Evolutionary conservation across 2,888 invertebrate genomes (phyloP).

Genomic region (Hypselothyrea guttata): DNA sequence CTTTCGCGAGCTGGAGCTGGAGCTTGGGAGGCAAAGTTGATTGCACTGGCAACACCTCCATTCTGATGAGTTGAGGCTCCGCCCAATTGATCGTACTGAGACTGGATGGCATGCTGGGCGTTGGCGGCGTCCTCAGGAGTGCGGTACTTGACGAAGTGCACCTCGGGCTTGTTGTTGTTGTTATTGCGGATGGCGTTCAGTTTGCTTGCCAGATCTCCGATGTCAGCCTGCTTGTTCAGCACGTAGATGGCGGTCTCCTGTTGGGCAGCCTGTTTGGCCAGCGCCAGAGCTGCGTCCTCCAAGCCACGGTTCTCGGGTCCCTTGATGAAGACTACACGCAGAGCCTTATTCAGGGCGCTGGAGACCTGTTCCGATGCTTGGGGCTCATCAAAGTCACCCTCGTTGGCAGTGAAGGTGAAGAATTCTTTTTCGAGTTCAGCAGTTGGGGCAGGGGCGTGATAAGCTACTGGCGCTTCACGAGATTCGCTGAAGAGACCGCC

Average conservation of each 20-base stretch:
- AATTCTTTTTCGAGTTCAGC: constrained; percentile 74
- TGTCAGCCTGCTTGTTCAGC: constrained; percentile 70
- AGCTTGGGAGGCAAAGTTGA: constrained; percentile 61
- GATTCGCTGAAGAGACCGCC: constrained; percentile 14
- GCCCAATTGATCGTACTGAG: constrained; percentile 62
- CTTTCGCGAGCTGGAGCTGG: constrained; percentile 26
- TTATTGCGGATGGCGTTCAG: constrained; percentile 55
- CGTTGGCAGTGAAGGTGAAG: constrained; percentile 74
- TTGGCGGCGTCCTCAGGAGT: constrained; percentile 65
- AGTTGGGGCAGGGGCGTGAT: constrained; percentile 36
- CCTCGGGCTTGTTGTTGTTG: constrained; percentile 66
- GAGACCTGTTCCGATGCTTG: constrained; percentile 49
- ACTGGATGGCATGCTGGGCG: constrained; percentile 59
- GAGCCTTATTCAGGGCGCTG: constrained; percentile 59
- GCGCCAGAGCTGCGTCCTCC: constrained; percentile 63
- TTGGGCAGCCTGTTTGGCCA: constrained; percentile 63
- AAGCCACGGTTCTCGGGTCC: constrained; percentile 64
- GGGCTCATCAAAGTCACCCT: constrained; percentile 69
- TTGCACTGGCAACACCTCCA: constrained; percentile 70
- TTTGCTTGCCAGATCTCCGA: constrained; percentile 58
- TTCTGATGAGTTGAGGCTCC: constrained; percentile 57
- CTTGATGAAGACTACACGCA: constrained; percentile 79
- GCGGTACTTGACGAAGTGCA: constrained; percentile 70
- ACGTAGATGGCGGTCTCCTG: constrained; percentile 77
- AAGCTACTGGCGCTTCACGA: constrained; percentile 21